Evolutionary conservation across 2,797 vertebrate species (phyloP).

Genomic region (Eospalax fontanierii): DNA sequence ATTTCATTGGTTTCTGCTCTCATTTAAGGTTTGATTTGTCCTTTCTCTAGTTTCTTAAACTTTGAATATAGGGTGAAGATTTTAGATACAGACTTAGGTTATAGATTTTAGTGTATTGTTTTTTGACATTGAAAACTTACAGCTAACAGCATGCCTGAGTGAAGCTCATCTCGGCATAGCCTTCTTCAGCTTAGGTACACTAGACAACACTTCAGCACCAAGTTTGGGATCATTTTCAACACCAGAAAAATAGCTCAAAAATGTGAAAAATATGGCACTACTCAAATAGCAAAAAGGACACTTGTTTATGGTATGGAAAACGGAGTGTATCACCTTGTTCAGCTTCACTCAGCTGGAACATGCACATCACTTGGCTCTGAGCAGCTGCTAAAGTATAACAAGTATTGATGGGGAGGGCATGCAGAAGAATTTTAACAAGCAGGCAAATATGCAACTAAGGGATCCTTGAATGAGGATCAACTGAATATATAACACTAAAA

Average conservation of each 20-base stretch:
- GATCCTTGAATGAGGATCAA: not conserved
- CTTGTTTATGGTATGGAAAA: not conserved
- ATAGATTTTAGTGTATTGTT: not conserved
- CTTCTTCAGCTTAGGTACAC: constrained; percentile 31
- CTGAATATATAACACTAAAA: constrained; percentile 22
- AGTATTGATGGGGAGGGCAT: not conserved
- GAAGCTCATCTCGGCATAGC: constrained; percentile 20
- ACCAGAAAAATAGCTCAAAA: not conserved
- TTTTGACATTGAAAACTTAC: constrained; percentile 33
- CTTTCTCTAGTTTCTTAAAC: constrained; percentile 38
- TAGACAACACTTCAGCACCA: not conserved
- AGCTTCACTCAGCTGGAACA: not conserved
- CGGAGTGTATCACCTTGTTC: constrained; percentile 26
- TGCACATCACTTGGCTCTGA: not conserved
- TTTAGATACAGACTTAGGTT: not conserved
- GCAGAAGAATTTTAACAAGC: constrained; percentile 60
- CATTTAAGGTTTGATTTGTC: not conserved
- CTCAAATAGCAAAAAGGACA: not conserved
- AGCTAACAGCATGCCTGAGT: constrained; percentile 3
- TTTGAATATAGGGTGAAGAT: not conserved
- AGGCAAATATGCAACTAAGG: not conserved
- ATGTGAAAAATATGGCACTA: not conserved
- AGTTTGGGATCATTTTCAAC: constrained; percentile 31
- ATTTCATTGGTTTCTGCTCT: constrained; percentile 54
- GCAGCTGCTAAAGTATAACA: not conserved